A percentile compares a stretch with the other conserved stretches of the same genome.
Conservation (phyloP, 2,888 invertebrate species). For the Anthrax anthrax region DNA sequence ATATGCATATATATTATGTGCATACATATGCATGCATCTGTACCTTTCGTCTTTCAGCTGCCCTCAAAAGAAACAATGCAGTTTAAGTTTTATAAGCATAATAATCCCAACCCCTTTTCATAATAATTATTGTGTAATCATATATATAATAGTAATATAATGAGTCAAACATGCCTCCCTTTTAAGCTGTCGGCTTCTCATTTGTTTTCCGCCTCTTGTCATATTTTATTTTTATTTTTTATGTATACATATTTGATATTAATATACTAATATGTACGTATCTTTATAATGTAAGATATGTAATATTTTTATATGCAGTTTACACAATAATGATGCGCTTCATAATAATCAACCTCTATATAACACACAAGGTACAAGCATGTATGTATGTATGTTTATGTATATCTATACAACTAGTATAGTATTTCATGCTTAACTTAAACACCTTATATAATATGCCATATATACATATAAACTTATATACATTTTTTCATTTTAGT, state of each 20-base stretch:
- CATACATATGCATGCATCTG: too few relatives aligned
- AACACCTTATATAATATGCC: too few relatives aligned
- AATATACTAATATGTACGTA: too few relatives aligned
- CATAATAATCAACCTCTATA: too few relatives aligned
- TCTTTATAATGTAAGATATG: too few relatives aligned
- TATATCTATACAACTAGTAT: not conserved
- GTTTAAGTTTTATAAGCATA: not conserved
- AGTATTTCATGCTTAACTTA: not conserved
- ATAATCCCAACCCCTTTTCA: not conserved
- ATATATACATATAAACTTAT: too few relatives aligned
- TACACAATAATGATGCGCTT: too few relatives aligned
- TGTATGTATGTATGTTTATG: not conserved
- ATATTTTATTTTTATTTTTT: not conserved
- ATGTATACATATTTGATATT: too few relatives aligned
- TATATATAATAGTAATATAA: not conserved
- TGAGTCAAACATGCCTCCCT: not conserved
- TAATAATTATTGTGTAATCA: not conserved
- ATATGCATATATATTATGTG: too few relatives aligned
- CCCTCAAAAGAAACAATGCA: not conserved
- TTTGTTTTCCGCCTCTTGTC: not conserved
- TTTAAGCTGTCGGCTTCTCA: not conserved
- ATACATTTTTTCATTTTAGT: constrained; percentile 3
- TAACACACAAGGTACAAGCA: too few relatives aligned
- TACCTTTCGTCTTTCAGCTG: not conserved
- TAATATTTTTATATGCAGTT: too few relatives aligned